Evolutionary conservation across 2,113 vertebrate genomes (phyloP).

Genomic region (Oenanthe melanoleuca): DNA sequence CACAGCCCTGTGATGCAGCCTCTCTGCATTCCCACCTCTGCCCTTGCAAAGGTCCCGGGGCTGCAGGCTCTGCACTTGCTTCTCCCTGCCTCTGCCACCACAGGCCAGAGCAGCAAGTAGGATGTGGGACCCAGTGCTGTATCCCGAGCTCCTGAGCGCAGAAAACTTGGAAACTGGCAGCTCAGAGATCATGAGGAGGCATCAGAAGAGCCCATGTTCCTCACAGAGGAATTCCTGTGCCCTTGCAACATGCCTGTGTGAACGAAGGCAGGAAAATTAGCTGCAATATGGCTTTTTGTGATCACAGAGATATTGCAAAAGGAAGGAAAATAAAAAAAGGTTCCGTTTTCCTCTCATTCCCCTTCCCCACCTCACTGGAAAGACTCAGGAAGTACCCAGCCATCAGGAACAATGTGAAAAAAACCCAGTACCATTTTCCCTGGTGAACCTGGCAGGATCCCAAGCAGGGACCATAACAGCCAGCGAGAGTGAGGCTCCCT

Average conservation of each 20-base stretch:
- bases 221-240: conserved; percentile 51
- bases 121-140: not conserved
- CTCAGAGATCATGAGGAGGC: accelerated
- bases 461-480: conserved; percentile 9
- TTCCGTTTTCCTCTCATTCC: conserved; percentile 73
- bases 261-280: conserved; percentile 76
- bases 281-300: conserved; percentile 80
- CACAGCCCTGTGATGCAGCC: not conserved
- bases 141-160: conserved; percentile 16
- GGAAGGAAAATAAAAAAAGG: conserved; percentile 73
- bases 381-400: conserved; percentile 80
- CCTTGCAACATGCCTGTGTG: conserved; percentile 17
- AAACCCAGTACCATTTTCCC: conserved; percentile 62
- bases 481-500: not conserved
- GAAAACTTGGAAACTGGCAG: conserved; percentile 57
- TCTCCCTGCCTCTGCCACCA: not conserved
- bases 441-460: conserved; percentile 71
- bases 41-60: accelerated
- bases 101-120: not conserved
- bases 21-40: not conserved
- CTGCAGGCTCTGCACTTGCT: accelerated
- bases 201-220: conserved; percentile 46
- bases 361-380: conserved; percentile 73
- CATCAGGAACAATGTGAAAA: conserved; percentile 78
- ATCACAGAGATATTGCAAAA: conserved; percentile 67